Evolutionary conservation across 2,888 invertebrate species (phyloP).

Genomic region (Pollenia angustigena): DNA sequence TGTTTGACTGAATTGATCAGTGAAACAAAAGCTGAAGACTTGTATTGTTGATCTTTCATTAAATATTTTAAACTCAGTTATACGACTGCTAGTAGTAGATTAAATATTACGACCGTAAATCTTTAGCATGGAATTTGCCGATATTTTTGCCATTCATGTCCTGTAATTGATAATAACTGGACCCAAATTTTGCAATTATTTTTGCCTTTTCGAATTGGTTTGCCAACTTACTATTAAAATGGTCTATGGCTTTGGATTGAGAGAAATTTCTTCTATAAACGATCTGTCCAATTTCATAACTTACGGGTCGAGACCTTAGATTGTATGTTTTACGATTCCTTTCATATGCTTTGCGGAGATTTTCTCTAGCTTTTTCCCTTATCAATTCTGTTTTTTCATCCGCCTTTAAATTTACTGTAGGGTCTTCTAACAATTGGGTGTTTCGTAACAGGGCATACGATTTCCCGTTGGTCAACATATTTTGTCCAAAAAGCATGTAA

Average conservation of each 20-base stretch:
- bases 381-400: conserved; percentile 20
- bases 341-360: neutral
- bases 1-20: too few species aligned
- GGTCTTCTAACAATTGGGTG: neutral
- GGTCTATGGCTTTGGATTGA: conserved; percentile 10
- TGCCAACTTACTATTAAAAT: conserved; percentile 25
- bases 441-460: conserved; percentile 2
- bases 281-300: conserved; percentile 17
- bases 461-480: conserved; percentile 14
- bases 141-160: conserved; percentile 2
- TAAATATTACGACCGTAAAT: neutral
- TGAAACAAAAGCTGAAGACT: too few species aligned
- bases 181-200: conserved; percentile 4
- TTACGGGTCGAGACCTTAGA: neutral
- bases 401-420: neutral
- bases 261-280: conserved; percentile 33
- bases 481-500: conserved; percentile 44
- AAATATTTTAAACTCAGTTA: too few species aligned
- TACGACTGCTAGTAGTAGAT: too few species aligned
- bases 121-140: conserved; percentile 16
- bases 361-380: conserved; percentile 8
- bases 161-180: conserved; percentile 25
- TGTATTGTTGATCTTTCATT: too few species aligned
- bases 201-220: conserved; percentile 30
- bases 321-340: conserved; percentile 25